These are phyloP conservation scores for Nephrocerus scutellatus DNA, from an alignment of 2,888 invertebrate species.

Conservation along the genomic window DNA sequence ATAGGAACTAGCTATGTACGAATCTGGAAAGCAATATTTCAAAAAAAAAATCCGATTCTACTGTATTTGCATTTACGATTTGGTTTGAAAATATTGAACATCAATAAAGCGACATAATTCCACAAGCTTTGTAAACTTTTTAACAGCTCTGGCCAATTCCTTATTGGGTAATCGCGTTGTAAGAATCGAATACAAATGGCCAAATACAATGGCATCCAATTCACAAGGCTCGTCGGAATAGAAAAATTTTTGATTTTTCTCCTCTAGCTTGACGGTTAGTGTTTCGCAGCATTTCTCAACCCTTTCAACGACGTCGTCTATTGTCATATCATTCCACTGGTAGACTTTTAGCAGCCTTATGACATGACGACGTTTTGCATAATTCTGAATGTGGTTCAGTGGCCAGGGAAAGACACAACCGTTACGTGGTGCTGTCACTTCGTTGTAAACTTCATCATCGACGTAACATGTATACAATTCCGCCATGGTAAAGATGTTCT, in stretches of 20 bases:
- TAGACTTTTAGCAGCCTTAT: constrained; percentile 66
- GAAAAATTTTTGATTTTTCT: constrained; percentile 63
- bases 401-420: constrained; percentile 94
- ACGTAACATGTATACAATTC: constrained; percentile 85
- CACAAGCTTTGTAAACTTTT: constrained; percentile 69
- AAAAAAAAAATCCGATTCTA: no score
- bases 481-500: constrained; percentile 82
- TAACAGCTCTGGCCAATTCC: constrained; percentile 71
- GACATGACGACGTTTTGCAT: constrained; percentile 64
- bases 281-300: constrained; percentile 76
- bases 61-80: no score
- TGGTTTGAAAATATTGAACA: constrained; percentile 60
- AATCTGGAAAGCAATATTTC: no score
- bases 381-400: constrained; percentile 71
- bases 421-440: constrained; percentile 76
- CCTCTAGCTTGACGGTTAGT: constrained; percentile 74
- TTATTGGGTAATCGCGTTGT: constrained; percentile 83
- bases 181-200: constrained; percentile 90
- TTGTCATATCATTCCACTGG: constrained; percentile 73
- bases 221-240: constrained; percentile 84
- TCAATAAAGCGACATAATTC: constrained; percentile 79
- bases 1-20: no score
- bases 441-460: constrained; percentile 68
- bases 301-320: constrained; percentile 70
- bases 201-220: constrained; percentile 92